Percentiles rank a stretch among this genome's conserved stretches.
Evolutionary conservation across 1,140 invertebrate species (phyloP).

Genomic region (Lordiphosa stackelbergi): DNA sequence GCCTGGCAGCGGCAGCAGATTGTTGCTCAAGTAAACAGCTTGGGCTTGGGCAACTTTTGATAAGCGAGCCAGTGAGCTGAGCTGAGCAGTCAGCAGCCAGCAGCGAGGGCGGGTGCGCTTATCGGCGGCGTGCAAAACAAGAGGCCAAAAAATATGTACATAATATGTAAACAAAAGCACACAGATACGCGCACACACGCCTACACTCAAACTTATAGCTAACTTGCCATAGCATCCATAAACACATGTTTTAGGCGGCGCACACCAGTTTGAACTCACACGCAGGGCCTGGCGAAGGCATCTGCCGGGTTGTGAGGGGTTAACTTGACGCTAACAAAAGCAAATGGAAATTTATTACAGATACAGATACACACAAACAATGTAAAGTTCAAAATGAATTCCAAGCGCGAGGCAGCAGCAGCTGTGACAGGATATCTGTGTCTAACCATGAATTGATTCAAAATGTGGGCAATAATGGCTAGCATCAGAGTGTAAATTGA

Average conservation of each 20-base stretch:
- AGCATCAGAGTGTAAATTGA: not conserved
- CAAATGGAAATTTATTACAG: slow-evolving; percentile 72
- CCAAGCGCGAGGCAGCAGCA: slow-evolving; percentile 37
- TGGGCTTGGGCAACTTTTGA: slow-evolving; percentile 65
- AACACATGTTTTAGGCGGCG: slow-evolving; percentile 65
- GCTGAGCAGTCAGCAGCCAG: too few relatives aligned
- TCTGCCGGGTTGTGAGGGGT: slow-evolving; percentile 24
- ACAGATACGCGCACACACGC: slow-evolving; percentile 16
- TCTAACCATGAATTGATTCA: too few relatives aligned
- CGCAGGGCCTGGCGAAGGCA: slow-evolving; percentile 5
- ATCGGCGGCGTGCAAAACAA: slow-evolving; percentile 68
- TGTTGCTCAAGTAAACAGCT: slow-evolving; percentile 73
- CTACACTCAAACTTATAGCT: not conserved
- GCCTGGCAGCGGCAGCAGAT: slow-evolving; percentile 53
- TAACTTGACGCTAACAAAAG: slow-evolving; percentile 20
- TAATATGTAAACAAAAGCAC: slow-evolving; percentile 66
- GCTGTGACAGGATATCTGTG: slow-evolving; percentile 21
- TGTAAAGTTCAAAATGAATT: slow-evolving; percentile 64
- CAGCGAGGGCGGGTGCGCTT: slow-evolving; percentile 26
- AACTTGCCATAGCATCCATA: slow-evolving; percentile 32
- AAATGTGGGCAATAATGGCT: too few relatives aligned
- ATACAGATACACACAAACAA: slow-evolving; percentile 64
- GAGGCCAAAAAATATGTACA: slow-evolving; percentile 70
- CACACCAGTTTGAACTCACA: slow-evolving; percentile 59
- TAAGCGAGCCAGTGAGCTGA: slow-evolving; percentile 35